A percentile compares a stretch with the other conserved stretches of the same genome.
These are phyloP conservation scores for Psix sp. DNA, from an alignment of 1,140 invertebrate genomes.

Conservation along the genomic window DNA sequence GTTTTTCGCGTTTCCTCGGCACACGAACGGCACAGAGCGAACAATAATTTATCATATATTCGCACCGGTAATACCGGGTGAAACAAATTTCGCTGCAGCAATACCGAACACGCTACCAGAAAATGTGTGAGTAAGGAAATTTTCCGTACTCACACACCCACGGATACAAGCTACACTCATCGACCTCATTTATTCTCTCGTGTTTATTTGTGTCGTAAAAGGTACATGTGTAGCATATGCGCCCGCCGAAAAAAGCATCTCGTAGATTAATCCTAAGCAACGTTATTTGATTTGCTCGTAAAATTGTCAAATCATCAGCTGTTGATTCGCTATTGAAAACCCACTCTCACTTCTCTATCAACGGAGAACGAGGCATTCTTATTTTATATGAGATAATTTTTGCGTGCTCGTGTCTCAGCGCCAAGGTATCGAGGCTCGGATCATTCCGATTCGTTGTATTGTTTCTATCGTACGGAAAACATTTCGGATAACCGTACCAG, in stretches of 20 bases:
- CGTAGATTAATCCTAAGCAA: constrained; percentile 7
- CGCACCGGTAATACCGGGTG: constrained; percentile 62
- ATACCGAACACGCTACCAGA: constrained; percentile 61
- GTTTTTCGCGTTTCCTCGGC: neutral
- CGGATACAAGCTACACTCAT: constrained; percentile 68
- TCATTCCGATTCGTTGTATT: too few species aligned
- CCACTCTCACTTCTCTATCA: too few species aligned
- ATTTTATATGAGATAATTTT: too few species aligned
- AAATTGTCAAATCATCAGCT: neutral
- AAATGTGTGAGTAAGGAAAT: constrained; percentile 67
- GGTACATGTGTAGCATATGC: constrained; percentile 63
- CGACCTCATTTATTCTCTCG: constrained; percentile 67
- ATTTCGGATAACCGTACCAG: too few species aligned
- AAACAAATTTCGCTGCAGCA: constrained; percentile 62
- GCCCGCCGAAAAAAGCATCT: constrained; percentile 66
- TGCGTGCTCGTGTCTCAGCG: too few species aligned
- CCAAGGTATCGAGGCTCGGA: too few species aligned
- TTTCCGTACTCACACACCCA: constrained; percentile 53
- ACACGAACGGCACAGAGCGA: constrained; percentile 43
- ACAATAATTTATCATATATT: constrained; percentile 62
- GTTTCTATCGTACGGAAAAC: too few species aligned
- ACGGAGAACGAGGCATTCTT: too few species aligned
- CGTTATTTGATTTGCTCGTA: too few species aligned
- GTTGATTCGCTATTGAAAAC: neutral
- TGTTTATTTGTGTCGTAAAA: constrained; percentile 52